A percentile compares a stretch with the other conserved stretches of the same genome.
These are phyloP conservation scores for Aleadryas rufinucha DNA, from an alignment of 2,113 vertebrate genomes.

Conservation along the genomic window DNA sequence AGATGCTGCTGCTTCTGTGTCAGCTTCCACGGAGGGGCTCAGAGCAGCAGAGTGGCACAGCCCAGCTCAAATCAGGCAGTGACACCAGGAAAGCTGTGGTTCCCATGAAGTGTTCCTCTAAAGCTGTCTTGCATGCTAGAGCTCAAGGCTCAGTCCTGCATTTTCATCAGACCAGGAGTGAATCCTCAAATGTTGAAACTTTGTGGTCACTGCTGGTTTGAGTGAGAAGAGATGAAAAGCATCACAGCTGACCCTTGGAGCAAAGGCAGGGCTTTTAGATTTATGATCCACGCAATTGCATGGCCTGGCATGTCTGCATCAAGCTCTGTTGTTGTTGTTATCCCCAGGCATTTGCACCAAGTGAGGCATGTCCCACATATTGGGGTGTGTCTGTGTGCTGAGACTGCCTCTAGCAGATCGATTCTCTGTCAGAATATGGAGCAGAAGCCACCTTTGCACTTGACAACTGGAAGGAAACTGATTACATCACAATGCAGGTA, in stretches of 20 bases:
- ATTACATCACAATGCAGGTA: slow-evolving; percentile 1
- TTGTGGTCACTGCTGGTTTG: not conserved
- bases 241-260: not conserved
- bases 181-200: not conserved
- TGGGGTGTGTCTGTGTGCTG: not conserved
- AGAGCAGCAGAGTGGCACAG: not conserved
- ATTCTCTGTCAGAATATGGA: not conserved
- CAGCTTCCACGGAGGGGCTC: not conserved
- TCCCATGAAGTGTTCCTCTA: not conserved
- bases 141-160: not conserved
- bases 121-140: not conserved
- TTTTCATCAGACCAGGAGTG: not conserved
- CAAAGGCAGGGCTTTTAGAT: not conserved
- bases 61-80: not conserved
- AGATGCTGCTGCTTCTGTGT: not conserved
- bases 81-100: not conserved
- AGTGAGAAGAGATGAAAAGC: not conserved
- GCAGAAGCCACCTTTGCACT: not conserved
- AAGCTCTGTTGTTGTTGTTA: not conserved
- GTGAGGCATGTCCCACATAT: rapidly evolving
- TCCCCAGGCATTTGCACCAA: not conserved
- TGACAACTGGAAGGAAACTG: not conserved
- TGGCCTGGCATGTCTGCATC: not conserved
- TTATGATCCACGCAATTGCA: rapidly evolving
- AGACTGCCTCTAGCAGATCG: not conserved